Percentiles rank a stretch among this genome's conserved stretches.
Conservation (phyloP, 2,797 vertebrate genomes). For the Propithecus perrieri region DNA sequence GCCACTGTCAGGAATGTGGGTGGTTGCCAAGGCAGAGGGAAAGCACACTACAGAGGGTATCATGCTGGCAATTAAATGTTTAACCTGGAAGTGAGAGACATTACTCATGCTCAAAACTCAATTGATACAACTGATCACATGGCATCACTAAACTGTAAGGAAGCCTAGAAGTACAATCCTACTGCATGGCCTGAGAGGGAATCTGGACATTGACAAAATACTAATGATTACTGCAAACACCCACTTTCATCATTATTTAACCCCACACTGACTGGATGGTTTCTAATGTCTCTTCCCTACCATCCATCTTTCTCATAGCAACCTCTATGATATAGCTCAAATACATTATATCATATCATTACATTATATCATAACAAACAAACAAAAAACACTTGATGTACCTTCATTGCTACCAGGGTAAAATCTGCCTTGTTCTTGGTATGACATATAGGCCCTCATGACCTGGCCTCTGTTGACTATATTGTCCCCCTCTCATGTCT, state of each 20-base stretch:
- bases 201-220: neutral
- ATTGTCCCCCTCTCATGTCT: neutral
- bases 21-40: neutral
- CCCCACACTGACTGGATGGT: neutral
- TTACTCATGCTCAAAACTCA: neutral
- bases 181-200: neutral
- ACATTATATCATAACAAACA: neutral
- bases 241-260: neutral
- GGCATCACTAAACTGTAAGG: neutral
- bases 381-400: neutral
- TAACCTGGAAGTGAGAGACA: neutral
- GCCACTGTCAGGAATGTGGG: neutral
- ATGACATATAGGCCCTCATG: neutral
- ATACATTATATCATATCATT: neutral
- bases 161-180: neutral
- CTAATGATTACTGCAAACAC: neutral
- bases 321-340: neutral
- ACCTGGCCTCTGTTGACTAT: neutral
- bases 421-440: neutral
- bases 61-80: neutral
- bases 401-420: neutral
- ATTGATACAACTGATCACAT: neutral
- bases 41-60: neutral
- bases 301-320: neutral
- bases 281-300: neutral